These are phyloP conservation scores for Romanogobio albipinnatus DNA, from an alignment of 2,113 vertebrate species.

Conservation along the genomic window DNA sequence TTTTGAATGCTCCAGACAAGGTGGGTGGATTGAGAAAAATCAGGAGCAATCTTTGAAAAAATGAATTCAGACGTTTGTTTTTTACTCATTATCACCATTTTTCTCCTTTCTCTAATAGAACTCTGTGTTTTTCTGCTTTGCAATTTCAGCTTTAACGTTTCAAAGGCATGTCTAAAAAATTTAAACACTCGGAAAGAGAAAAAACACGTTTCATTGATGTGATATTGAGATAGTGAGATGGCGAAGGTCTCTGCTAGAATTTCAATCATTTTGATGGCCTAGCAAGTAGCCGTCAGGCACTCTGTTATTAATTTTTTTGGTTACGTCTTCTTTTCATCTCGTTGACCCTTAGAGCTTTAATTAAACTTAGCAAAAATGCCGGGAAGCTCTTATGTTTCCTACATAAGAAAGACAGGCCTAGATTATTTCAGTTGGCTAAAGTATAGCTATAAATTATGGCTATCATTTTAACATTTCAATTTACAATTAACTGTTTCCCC, in stretches of 20 bases:
- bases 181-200: background rate
- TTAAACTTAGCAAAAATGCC: conserved; percentile 10
- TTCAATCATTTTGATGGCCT: conserved; percentile 22
- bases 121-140: background rate
- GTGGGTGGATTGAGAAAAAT: conserved; percentile 32
- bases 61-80: conserved; percentile 6
- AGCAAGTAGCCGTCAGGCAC: background rate
- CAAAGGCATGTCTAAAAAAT: conserved; percentile 16
- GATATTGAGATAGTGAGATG: conserved; percentile 27
- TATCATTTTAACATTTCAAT: background rate
- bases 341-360: conserved; percentile 10
- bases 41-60: background rate
- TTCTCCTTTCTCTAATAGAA: background rate
- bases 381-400: background rate
- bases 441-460: background rate
- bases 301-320: conserved; percentile 11
- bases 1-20: conserved; percentile 57
- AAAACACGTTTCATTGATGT: conserved; percentile 20
- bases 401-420: background rate
- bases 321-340: conserved; percentile 13
- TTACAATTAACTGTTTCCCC: too few relatives aligned
- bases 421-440: background rate
- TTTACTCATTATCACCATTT: background rate
- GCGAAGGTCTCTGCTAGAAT: conserved; percentile 15
- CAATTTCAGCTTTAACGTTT: background rate